A percentile compares a stretch with the other conserved stretches of the same genome.
phyloP scores from a whole-genome alignment of 2,797 vertebrate genomes.

The Ctenosaura bakeri region DNA sequence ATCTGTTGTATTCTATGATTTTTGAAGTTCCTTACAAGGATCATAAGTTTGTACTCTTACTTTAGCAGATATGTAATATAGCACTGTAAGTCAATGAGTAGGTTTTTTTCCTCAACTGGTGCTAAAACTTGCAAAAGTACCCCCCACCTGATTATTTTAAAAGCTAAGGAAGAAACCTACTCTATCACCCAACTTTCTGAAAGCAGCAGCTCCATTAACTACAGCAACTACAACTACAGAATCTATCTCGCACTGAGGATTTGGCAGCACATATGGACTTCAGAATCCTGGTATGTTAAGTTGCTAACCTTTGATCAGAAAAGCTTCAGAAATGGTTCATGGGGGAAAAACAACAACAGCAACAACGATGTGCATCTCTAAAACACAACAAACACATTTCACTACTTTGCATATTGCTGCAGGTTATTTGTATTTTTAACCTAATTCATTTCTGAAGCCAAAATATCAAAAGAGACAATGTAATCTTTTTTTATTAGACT shows the following conservation, averaged over 20 bases:
- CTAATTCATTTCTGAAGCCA: constrained; percentile 55
- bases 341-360: constrained; percentile 38
- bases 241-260: constrained; percentile 1
- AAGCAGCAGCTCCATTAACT: not conserved
- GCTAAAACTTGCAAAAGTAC: not conserved
- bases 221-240: not conserved
- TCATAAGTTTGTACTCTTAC: not conserved
- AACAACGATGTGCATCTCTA: constrained; percentile 36
- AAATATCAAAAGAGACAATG: constrained; percentile 58
- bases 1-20: not conserved
- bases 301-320: constrained; percentile 57
- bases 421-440: constrained; percentile 63
- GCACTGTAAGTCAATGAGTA: not conserved
- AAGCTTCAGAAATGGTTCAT: constrained; percentile 41
- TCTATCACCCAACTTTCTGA: not conserved
- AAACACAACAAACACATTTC: constrained; percentile 48
- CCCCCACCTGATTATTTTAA: not conserved
- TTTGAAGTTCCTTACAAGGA: not conserved
- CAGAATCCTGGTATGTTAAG: constrained; percentile 38
- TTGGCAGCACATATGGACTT: not conserved
- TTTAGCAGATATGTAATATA: not conserved
- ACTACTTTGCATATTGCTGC: constrained; percentile 35
- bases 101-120: not conserved
- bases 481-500: constrained; percentile 55
- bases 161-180: not conserved